Evolutionary conservation across 2,888 invertebrate genomes (phyloP).

Genomic region (Penaeus monodon): DNA sequence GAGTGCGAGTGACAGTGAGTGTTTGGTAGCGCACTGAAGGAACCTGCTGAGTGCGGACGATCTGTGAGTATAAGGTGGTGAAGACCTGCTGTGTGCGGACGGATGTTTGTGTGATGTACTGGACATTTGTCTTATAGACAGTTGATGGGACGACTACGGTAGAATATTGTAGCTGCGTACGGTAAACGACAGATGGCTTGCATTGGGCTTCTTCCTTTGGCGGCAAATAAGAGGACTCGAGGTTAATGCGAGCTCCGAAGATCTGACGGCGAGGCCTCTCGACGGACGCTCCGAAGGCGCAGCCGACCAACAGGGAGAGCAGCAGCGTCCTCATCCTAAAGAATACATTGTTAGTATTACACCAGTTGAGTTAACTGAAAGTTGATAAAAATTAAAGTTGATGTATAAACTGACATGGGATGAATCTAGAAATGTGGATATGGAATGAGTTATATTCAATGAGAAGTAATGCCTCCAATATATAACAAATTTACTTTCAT

Average conservation of each 20-base stretch:
- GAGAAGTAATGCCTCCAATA: no score
- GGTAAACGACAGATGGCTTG: constrained; percentile 43
- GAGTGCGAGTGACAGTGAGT: constrained; percentile 40
- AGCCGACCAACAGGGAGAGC: constrained; percentile 31
- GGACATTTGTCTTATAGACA: constrained; percentile 38
- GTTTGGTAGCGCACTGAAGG: constrained; percentile 42
- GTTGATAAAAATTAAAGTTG: no score
- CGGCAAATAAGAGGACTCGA: constrained; percentile 51
- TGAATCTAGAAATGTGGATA: no score
- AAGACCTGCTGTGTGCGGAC: constrained; percentile 36
- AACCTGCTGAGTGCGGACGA: constrained; percentile 50
- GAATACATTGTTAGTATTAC: neutral
- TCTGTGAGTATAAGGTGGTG: constrained; percentile 50
- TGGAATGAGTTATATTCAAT: no score
- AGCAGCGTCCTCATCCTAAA: constrained; percentile 40
- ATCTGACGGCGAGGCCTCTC: constrained; percentile 34
- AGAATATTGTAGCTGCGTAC: constrained; percentile 45
- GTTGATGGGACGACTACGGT: constrained; percentile 42
- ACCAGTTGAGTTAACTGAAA: no score
- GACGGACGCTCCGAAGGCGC: constrained; percentile 27
- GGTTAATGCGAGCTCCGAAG: constrained; percentile 26
- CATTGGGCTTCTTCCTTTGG: constrained; percentile 39
- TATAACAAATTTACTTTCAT: no score
- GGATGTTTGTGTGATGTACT: constrained; percentile 46
- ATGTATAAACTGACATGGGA: no score